These are phyloP conservation scores for Orthosia cruda DNA, from an alignment of 2,888 invertebrate species.

Conservation along the genomic window DNA sequence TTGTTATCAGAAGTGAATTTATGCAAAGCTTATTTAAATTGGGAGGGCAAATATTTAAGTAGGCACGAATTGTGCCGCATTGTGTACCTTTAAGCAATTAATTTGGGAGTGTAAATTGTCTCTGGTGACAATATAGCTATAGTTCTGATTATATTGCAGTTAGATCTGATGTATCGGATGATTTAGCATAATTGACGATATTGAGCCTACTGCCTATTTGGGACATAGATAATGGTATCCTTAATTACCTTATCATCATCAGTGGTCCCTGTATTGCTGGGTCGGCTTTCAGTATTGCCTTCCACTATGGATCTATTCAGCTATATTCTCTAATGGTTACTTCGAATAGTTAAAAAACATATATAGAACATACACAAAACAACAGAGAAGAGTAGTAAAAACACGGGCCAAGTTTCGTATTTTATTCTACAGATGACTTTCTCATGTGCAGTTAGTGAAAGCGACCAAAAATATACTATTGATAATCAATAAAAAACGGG, in stretches of 20 bases:
- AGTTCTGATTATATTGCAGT: slow-evolving; percentile 23
- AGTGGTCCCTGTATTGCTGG: too few species aligned
- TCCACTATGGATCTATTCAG: neutral
- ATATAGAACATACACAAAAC: too few species aligned
- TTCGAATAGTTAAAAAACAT: neutral
- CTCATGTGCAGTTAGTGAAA: too few species aligned
- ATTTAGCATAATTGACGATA: slow-evolving; percentile 18
- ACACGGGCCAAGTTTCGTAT: too few species aligned
- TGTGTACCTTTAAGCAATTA: slow-evolving; percentile 36
- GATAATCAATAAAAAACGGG: too few species aligned
- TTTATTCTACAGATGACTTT: too few species aligned
- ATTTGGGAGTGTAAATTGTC: slow-evolving; percentile 30
- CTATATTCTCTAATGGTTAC: neutral
- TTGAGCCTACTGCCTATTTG: slow-evolving; percentile 5
- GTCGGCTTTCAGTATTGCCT: neutral
- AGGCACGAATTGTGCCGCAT: slow-evolving; percentile 7
- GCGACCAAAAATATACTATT: too few species aligned
- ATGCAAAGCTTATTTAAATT: slow-evolving; percentile 5
- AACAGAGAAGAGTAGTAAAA: too few species aligned
- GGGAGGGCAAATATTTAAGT: slow-evolving; percentile 11
- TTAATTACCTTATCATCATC: slow-evolving; percentile 7
- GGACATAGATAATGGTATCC: neutral
- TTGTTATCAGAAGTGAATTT: slow-evolving; percentile 25
- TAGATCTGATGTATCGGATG: slow-evolving; percentile 7
- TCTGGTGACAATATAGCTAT: neutral